Evolutionary conservation across 1,140 invertebrate species (phyloP), one percentile per base, ranked within the genome.

Genomic region (Bombus soroeensis): DNA sequence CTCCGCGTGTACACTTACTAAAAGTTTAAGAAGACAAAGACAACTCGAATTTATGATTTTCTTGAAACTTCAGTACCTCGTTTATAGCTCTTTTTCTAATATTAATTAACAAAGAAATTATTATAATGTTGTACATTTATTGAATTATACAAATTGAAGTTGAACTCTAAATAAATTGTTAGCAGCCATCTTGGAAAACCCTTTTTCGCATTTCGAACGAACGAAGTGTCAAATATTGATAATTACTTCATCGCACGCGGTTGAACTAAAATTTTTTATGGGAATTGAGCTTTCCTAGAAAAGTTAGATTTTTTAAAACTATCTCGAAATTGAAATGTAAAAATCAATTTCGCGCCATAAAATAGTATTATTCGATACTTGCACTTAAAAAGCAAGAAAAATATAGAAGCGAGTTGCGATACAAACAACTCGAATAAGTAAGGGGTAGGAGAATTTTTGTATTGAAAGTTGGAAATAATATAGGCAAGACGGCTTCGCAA

Each of bases 401-500:
- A 41, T 81, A 85, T 81, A 85, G 32, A 37, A 6, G 32, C 81
- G 39, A 72, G 76, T 80, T 72, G 32, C 34, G 66, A 70, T 73
- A 74, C 57, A 37, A 74, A 73, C 59, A 62, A 66, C 68, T 81
- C 70, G 84, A 41, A 43, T 81, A 80, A 72, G 62, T 68, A 68
- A 73, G 34, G 83, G 66, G 43, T 85, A 78, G 57, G 81, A 78
- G 81, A 83, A 47, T 86, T 87, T 90, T 89, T 82, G 81, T 89
- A 18, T 82, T 25, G 18, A 79, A 83, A 88, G 86, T 88, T 88
- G 66, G 77, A 88, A 88, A 86, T 85, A 89, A 85, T 59, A 71
- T 79, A 87, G 77, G 62, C 86, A 90, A 91, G 89, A 93, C 94
- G 93, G 93, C 92, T 89, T 90, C 93, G 75, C 81, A 83, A 93